Base-by-base conservation (phyloP, 1,140 invertebrate genomes). In the Bursaphelenchus mucronatus region DNA sequence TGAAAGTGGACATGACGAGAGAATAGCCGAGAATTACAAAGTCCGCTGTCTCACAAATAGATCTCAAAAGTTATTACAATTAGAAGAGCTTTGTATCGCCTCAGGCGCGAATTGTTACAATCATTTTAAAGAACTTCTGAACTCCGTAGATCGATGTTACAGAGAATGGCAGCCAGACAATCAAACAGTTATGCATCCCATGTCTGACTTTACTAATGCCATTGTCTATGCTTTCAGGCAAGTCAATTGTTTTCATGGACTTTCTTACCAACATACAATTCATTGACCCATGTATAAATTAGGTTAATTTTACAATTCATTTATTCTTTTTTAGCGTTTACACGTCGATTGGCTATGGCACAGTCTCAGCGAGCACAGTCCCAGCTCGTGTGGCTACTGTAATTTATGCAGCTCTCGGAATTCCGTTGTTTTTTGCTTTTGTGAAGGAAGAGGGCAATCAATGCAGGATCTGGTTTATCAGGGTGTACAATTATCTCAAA, bases 341-440 rank as follows among this genome's bases (percentile, higher is more conserved):
- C 52, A 78, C 76, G n/a, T 70, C 79, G 6, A 81, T 78, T 54
- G 76, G 76, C 11, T 78, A 80, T 50, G 76, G 76, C 19, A 78
- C 62, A 19, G 71, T 81, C 10, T 74, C 76, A 5, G 74, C 76
- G 10, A 71, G 64, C 52, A 67, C 76, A 10, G 66, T 64, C 1
- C 39, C 39, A 11, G 76, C 78, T 44, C 67, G 76, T 13, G 62
- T 79, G 17, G 64, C 70, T 47, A 78, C 76, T n/a, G 64, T 81
- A 11, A 49, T 78, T n/a, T 78, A 81, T 53, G 78, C 58, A 5
- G 63, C 63, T 11, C 61, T 78, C 44, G 78, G 77, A 43, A 77
- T 78, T 64, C 73, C 79, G 10, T 52, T 78, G 51, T 78, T 81
- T 64, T 78, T 78, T 51, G 79, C 79, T 11, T 80, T 81, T 46